These are phyloP conservation scores for Rana temporaria DNA, from an alignment of 2,113 vertebrate species.

Conservation along the genomic window DNA sequence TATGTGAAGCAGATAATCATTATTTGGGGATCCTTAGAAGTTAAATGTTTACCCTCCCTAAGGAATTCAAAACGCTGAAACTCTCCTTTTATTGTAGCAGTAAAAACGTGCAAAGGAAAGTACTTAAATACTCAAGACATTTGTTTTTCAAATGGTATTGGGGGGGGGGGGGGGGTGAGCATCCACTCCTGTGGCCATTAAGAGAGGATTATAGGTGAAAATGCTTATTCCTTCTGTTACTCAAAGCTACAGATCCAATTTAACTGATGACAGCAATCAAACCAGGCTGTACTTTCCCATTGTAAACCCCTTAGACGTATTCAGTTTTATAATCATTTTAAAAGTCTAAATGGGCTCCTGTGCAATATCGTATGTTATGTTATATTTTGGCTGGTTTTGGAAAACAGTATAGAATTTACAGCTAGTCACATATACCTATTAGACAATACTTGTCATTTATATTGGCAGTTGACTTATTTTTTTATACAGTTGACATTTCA, in stretches of 20 bases:
- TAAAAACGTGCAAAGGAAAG: not conserved
- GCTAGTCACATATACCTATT: too few species aligned
- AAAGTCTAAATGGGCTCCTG: not conserved
- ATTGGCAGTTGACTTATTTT: too few species aligned
- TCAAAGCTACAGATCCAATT: not conserved
- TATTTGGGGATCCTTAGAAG: not conserved
- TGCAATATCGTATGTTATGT: too few species aligned
- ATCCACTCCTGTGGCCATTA: not conserved
- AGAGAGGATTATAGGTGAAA: not conserved
- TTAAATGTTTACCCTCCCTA: not conserved
- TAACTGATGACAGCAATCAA: not conserved
- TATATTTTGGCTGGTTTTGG: too few species aligned
- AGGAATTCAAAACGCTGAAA: conserved; percentile 29
- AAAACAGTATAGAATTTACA: not conserved
- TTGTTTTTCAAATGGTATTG: too few species aligned
- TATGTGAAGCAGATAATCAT: conserved; percentile 5
- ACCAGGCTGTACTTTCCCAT: not conserved
- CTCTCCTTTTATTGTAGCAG: conserved; percentile 6
- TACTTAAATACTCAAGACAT: not conserved
- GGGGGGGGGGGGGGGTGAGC: not conserved
- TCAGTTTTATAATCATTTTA: not conserved
- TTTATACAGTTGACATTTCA: too few species aligned
- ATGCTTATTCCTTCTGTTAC: not conserved
- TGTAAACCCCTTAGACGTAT: not conserved
- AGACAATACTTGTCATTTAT: too few species aligned